Percentiles rank a stretch among this genome's conserved stretches.
Evolutionary conservation across 2,113 vertebrate species (phyloP).

Genomic region (Phrynocephalus versicolor): DNA sequence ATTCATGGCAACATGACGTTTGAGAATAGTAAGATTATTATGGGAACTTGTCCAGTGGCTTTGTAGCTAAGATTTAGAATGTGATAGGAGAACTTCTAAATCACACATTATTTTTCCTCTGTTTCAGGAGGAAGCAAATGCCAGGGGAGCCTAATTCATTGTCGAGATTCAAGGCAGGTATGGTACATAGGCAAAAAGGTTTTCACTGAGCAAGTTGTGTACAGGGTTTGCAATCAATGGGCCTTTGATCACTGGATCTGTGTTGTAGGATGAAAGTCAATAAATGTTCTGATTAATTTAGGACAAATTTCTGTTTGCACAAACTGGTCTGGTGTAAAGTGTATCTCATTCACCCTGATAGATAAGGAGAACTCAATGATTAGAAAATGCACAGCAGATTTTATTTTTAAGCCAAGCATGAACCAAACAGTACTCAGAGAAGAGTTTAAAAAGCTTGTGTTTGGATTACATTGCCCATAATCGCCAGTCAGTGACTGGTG

Average conservation of each 20-base stretch:
- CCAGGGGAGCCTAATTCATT: background rate
- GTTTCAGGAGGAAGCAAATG: conserved; percentile 1
- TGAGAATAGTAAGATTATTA: background rate
- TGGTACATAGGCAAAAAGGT: background rate
- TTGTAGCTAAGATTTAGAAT: background rate
- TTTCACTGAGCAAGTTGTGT: background rate
- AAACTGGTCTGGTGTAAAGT: background rate
- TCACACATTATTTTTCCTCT: background rate
- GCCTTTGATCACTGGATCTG: background rate
- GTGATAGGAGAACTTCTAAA: background rate
- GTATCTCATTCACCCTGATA: background rate
- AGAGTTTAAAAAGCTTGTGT: background rate
- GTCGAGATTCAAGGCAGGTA: background rate
- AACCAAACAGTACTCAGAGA: background rate
- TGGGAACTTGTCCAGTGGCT: background rate
- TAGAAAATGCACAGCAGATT: background rate
- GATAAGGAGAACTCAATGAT: background rate
- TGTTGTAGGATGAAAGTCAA: background rate
- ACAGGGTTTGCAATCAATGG: background rate
- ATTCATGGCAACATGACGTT: background rate
- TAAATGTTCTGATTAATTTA: background rate
- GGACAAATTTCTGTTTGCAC: background rate
- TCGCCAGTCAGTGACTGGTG: background rate
- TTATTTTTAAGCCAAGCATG: background rate
- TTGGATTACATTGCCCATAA: background rate